Conservation (phyloP, 2,797 vertebrate genomes). For the Iguana delicatissima region DNA sequence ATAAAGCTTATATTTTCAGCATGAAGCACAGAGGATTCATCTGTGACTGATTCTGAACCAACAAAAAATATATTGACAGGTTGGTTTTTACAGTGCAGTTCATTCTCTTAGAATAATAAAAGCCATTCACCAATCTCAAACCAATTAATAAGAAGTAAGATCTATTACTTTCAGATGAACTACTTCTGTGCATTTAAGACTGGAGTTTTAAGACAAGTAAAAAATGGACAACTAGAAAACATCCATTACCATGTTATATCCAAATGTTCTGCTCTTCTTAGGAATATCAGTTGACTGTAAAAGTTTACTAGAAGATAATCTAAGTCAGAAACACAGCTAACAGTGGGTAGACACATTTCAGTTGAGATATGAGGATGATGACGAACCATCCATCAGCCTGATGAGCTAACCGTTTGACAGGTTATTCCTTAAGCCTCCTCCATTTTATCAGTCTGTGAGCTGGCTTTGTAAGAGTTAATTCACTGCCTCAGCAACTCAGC, state of each 20-base stretch:
- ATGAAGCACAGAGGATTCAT: neutral
- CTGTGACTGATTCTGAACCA: neutral
- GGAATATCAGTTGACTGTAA: conserved; percentile 10
- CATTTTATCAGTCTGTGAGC: neutral
- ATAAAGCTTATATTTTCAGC: accelerated
- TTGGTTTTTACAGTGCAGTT: neutral
- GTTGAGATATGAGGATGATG: neutral
- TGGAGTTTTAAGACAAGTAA: neutral
- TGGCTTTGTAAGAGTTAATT: conserved; percentile 30
- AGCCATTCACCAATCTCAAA: neutral
- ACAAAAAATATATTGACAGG: neutral
- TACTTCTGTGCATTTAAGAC: neutral
- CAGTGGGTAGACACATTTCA: neutral
- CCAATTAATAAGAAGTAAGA: neutral
- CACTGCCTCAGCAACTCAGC: conserved; percentile 5
- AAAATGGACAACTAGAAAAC: conserved; percentile 3
- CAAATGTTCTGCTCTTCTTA: accelerated
- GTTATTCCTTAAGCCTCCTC: neutral
- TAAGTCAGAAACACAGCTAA: neutral
- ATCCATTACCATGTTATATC: neutral
- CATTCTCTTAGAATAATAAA: neutral
- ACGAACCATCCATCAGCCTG: conserved; percentile 5
- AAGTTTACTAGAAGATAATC: neutral
- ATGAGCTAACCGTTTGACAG: neutral
- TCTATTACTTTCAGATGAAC: neutral